phyloP scores from a whole-genome alignment of 2,113 vertebrate genomes.

The Pandion haliaetus region DNA sequence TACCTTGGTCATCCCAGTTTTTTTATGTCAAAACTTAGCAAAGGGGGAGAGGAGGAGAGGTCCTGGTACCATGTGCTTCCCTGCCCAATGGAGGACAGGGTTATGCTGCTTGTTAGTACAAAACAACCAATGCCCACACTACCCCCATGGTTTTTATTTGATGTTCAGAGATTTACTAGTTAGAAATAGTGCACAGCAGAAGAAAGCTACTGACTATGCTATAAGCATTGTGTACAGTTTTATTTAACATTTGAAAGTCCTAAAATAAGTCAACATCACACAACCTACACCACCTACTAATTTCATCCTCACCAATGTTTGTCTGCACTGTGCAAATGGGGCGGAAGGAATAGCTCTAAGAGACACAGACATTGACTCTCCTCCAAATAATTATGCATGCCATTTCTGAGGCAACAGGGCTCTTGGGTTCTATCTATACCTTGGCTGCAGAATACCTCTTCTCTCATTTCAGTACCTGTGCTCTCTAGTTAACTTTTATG shows the following conservation, averaged over 20 bases:
- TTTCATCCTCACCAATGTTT: not conserved
- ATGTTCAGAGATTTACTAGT: not conserved
- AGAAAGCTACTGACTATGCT: not conserved
- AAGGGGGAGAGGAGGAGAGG: not conserved
- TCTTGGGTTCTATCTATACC: not conserved
- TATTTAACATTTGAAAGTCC: not conserved
- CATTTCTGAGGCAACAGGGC: not conserved
- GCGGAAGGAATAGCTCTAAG: not conserved
- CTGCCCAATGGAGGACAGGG: not conserved
- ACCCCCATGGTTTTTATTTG: not conserved
- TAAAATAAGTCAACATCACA: not conserved
- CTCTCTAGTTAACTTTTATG: not conserved
- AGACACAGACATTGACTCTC: not conserved
- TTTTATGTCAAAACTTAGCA: not conserved
- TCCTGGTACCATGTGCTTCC: not conserved
- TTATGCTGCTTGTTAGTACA: not conserved
- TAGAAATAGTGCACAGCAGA: not conserved
- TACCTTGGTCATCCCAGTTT: not conserved
- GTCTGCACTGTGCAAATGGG: not conserved
- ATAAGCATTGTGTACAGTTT: not conserved
- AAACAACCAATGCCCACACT: not conserved
- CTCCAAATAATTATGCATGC: not conserved
- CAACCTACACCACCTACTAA: not conserved
- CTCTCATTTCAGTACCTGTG: not conserved
- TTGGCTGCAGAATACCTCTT: not conserved